Conservation (phyloP, 1,140 invertebrate species). For the Glossosoma conforme region DNA sequence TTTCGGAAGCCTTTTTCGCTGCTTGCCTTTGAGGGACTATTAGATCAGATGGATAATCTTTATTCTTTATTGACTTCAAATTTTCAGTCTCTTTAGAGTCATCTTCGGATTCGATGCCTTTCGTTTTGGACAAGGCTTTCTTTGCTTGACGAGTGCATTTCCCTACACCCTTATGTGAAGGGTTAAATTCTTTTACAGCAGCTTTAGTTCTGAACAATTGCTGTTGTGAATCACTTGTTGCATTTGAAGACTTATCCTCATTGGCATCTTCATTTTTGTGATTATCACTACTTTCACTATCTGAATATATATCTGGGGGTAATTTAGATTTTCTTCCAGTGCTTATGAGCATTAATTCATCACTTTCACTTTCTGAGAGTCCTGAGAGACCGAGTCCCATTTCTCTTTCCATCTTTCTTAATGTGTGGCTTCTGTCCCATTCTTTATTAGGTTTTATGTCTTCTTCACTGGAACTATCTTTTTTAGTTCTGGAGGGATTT, state of each 20-base stretch:
- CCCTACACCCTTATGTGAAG: slow-evolving; percentile 37
- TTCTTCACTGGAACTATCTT: slow-evolving; percentile 57
- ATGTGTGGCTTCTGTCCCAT: slow-evolving; percentile 49
- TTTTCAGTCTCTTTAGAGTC: slow-evolving; percentile 51
- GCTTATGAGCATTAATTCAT: slow-evolving; percentile 63
- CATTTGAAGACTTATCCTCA: slow-evolving; percentile 52
- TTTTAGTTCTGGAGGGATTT: slow-evolving; percentile 41
- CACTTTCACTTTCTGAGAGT: slow-evolving; percentile 67
- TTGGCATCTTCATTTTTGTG: slow-evolving; percentile 44
- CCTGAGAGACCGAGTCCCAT: slow-evolving; percentile 51
- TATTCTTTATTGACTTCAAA: slow-evolving; percentile 53
- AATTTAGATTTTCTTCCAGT: slow-evolving; percentile 46
- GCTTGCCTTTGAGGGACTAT: slow-evolving; percentile 89
- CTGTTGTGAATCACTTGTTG: slow-evolving; percentile 63
- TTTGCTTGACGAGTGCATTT: slow-evolving; percentile 37
- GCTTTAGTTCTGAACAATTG: slow-evolving; percentile 69
- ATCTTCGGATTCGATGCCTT: slow-evolving; percentile 38
- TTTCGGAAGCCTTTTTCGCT: slow-evolving; percentile 86
- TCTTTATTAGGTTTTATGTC: slow-evolving; percentile 51
- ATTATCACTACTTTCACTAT: slow-evolving; percentile 57
- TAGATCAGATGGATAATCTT: slow-evolving; percentile 68
- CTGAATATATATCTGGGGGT: slow-evolving; percentile 67
- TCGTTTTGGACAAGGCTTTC: slow-evolving; percentile 46
- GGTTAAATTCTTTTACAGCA: slow-evolving; percentile 73
- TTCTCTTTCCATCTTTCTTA: slow-evolving; percentile 69